Conservation (phyloP, 2,797 vertebrate genomes). For the Amblyopsis hoosieri region DNA sequence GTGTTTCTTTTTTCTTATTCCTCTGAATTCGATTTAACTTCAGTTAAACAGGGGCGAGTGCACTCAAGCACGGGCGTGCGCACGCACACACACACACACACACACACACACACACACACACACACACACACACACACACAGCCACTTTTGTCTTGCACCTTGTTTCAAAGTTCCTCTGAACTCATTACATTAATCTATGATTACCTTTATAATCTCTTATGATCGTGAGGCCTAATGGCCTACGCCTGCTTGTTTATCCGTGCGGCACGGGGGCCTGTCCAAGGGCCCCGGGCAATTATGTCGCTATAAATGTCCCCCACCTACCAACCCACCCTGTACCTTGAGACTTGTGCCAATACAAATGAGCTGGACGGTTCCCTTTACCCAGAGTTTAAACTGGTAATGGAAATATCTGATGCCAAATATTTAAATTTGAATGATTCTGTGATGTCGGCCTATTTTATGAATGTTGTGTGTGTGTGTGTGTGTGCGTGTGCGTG, state of each 20-base stretch:
- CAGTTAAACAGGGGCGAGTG: conserved; percentile 29
- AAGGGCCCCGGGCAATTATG: conserved; percentile 22
- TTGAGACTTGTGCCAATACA: not conserved
- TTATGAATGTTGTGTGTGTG: too few relatives aligned
- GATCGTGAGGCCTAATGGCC: conserved; percentile 42
- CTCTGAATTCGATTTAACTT: conserved; percentile 39
- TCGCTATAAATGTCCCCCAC: conserved; percentile 7
- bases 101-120: conserved; percentile 9
- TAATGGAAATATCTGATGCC: not conserved
- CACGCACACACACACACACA: conserved; percentile 6
- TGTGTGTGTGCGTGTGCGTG: too few relatives aligned
- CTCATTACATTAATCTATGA: conserved; percentile 43
- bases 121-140: not conserved
- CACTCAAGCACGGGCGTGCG: conserved; percentile 12
- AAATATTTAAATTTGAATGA: too few relatives aligned
- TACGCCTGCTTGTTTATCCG: conserved; percentile 34
- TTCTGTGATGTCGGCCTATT: too few relatives aligned
- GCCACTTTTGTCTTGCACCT: not conserved
- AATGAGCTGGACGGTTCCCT: not conserved
- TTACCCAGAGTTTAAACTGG: not conserved
- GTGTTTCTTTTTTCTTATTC: conserved; percentile 26
- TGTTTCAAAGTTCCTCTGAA: conserved; percentile 19
- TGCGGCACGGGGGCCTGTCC: conserved; percentile 16
- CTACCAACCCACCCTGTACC: too few relatives aligned
- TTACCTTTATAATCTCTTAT: conserved; percentile 36